phyloP scores from a whole-genome alignment of 2,888 invertebrate genomes.

The Acleris cristana region DNA sequence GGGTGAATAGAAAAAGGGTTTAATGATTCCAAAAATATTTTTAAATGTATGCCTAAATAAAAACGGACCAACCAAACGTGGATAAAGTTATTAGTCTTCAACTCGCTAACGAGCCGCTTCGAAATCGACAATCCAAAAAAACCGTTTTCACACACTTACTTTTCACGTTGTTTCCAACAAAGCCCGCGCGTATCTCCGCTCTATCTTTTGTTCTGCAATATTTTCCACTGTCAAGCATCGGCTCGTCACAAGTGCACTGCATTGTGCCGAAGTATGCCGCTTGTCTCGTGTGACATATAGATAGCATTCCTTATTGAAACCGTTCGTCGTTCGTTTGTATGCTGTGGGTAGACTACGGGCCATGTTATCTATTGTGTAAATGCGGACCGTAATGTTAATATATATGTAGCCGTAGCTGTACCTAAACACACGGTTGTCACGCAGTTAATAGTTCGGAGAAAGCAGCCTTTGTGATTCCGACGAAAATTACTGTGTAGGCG shows the following conservation, averaged over 20 bases:
- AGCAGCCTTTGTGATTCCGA: constrained; percentile 26
- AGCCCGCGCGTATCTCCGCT: constrained; percentile 20
- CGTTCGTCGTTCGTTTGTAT: constrained; percentile 68
- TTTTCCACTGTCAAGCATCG: constrained; percentile 38
- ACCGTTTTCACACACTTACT: constrained; percentile 21
- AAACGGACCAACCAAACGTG: no score
- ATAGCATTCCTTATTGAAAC: constrained; percentile 45
- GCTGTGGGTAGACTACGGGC: constrained; percentile 50
- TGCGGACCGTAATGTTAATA: constrained; percentile 64
- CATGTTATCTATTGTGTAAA: constrained; percentile 71
- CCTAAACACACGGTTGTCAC: constrained; percentile 33
- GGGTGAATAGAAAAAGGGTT: no score
- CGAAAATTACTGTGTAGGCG: constrained; percentile 23
- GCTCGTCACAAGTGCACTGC: constrained; percentile 44
- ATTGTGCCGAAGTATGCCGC: constrained; percentile 60
- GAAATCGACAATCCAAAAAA: background rate
- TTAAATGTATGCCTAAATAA: no score
- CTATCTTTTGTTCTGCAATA: constrained; percentile 38
- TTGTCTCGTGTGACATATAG: constrained; percentile 45
- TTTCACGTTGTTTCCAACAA: constrained; percentile 11
- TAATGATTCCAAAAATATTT: no score
- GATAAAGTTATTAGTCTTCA: no score
- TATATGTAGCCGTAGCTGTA: constrained; percentile 42
- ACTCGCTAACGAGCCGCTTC: no score
- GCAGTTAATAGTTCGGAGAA: constrained; percentile 33